phyloP scores from a whole-genome alignment of 30 jellyfish, hydroid and myxozoan species.

The Clytia hemisphaerica region DNA sequence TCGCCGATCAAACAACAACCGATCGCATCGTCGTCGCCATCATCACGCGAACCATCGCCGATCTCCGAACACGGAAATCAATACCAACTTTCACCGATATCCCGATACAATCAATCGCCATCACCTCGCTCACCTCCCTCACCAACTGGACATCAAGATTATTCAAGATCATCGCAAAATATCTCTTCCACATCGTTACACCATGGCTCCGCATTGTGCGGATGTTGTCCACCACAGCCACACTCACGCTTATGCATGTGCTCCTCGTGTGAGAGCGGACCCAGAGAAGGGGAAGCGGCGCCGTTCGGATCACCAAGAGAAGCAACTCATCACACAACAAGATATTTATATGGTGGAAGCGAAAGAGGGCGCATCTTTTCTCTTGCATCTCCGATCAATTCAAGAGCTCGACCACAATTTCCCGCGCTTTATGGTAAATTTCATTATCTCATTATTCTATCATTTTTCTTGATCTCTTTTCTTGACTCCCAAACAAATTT shows the following conservation, averaged over 20 bases:
- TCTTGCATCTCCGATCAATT: not conserved
- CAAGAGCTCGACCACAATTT: slow-evolving; percentile 15
- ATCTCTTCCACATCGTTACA: not conserved
- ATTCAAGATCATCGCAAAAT: not conserved
- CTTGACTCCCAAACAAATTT: no score
- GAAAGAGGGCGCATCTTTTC: slow-evolving; percentile 21
- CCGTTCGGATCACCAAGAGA: slow-evolving; percentile 38
- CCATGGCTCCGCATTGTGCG: slow-evolving; percentile 55
- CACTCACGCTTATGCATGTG: slow-evolving; percentile 58
- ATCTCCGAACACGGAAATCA: not conserved
- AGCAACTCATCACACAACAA: slow-evolving; percentile 29
- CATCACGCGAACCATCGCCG: slow-evolving; percentile 35
- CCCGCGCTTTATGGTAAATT: slow-evolving; percentile 13
- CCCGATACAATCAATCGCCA: not conserved
- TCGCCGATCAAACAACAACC: slow-evolving; percentile 58
- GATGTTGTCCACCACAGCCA: slow-evolving; percentile 85
- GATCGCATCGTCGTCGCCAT: slow-evolving; percentile 43
- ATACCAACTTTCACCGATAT: not conserved
- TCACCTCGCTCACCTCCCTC: slow-evolving; percentile 24
- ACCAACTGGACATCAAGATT: no score
- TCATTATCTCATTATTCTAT: not conserved
- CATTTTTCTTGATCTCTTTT: not conserved
- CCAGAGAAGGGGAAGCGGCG: slow-evolving; percentile 66
- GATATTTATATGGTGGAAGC: slow-evolving; percentile 55
- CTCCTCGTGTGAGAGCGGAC: slow-evolving; percentile 30